Evolutionary conservation across 2,888 invertebrate species (phyloP), one percentile per base, ranked within the genome.

Genomic region (Caenorhabditis parvicauda): DNA sequence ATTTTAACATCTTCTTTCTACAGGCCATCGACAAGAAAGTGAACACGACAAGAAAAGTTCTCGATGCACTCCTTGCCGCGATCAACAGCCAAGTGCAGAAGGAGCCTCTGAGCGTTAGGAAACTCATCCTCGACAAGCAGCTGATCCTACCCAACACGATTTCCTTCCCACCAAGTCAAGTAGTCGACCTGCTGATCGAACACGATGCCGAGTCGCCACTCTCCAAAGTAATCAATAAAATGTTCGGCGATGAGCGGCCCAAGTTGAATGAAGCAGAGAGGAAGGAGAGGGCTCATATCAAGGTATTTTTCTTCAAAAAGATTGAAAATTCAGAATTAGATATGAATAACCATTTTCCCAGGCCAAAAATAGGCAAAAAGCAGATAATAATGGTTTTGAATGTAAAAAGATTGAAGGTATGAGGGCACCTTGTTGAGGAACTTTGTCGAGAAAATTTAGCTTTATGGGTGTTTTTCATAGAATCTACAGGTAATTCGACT

Each of bases 71-170:
- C 12, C 64, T 77, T 1, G 75, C 71, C 27, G 77, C 78, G 9
- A 77, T 78, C 48, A 78, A 78, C 45, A 61, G 72, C 6, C 76
- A 79, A 53, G 72, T 79, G 1, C 76, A 79, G 55, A 67, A 68
- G 29, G 77, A 76, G 52, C 79, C 79, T 6, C 66, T 74, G 12
- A 67, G 72, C 12, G 79, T 79, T 5, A 59, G 77, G 4, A 72
- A 73, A 43, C 59, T 79, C 35, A 79, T 79, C 35, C 53, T 79
- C 46, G 79, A 79, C 53, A 79, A 79, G 61, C 68, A 74, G 32
- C 62, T 79, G 9, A 77, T 80, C 7, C 66, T 79, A 1, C 79
- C 79, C 4, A 79, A 80, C 56, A 75, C 79, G 2, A 79, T 79
- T 27, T 75, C 77, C 1, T 70, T 76, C 50, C 79, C 79, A 32